Evolutionary conservation across 2,113 vertebrate species (phyloP), one percentile per base, ranked within the genome.

Genomic region (Lepisosteus osseus): DNA sequence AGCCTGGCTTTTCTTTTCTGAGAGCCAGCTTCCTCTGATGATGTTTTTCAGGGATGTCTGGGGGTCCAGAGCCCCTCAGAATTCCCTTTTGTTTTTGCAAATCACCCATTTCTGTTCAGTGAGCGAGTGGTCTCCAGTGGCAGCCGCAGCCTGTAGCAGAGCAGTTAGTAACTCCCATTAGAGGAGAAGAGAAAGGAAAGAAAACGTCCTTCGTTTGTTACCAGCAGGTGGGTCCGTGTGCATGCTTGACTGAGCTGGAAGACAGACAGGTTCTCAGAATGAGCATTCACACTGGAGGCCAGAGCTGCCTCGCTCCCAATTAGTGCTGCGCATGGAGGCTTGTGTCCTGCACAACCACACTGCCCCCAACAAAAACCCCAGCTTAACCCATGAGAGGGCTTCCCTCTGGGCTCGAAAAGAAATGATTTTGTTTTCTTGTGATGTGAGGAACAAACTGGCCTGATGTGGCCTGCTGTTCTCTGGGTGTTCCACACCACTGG

Each of bases 121-220:
- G 29, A 29, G 29, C 29, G 29, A 29, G 29, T 14, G 56, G 56
- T 4, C 4, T 6, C 56, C 11, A 4, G 56, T 29, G 29, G 88
- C 90, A 87, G 88, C 91, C 90, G 84, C 90, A 90, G 90, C 88
- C 90, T 89, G 90, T 91, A 92, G 91, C 7, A 59, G 4, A n/a
- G 56, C n/a, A 59, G 56, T 59, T 59, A 59, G 56, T 72, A 79
- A 80, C 70, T 77, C 80, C 83, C 80, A 79, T 82, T 84, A 77
- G 71, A 67, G 51, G 45, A 71, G 74, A 80, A 75, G 66, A 59
- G 44, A 47, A 71, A 81, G 73, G 80, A 72, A 83, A 55, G 63
- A 62, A 29, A 29, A 29, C 29, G 61, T 69, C 72, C 74, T 73
- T 83, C 75, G 83, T 86, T 86, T 81, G 70, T 72, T 73, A 62